Evolutionary conservation across 2,797 vertebrate species (phyloP).

Genomic region (Pipistrellus kuhlii): DNA sequence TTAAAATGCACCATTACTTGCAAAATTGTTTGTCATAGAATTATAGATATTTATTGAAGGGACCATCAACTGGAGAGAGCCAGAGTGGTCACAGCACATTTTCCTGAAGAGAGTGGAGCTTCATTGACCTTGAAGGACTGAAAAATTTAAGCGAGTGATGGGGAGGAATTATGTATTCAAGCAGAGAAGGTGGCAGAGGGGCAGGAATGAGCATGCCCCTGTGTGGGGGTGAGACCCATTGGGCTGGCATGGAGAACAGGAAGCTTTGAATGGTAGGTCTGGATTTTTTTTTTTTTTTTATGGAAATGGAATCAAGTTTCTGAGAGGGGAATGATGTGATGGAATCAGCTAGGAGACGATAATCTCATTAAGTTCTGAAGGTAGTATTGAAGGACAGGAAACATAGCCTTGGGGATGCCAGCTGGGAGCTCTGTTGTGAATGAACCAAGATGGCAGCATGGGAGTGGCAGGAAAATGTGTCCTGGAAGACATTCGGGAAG

Average conservation of each 20-base stretch:
- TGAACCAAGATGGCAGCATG: neutral
- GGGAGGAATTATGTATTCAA: neutral
- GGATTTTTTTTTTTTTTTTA: neutral
- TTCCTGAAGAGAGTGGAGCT: neutral
- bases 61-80: neutral
- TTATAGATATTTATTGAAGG: neutral
- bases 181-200: neutral
- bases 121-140: neutral
- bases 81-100: neutral
- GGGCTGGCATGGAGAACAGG: neutral
- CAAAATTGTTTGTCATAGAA: neutral
- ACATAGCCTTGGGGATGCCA: neutral
- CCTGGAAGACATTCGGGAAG: neutral
- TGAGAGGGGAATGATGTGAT: neutral
- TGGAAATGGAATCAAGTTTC: neutral
- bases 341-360: neutral
- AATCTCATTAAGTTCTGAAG: neutral
- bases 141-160: neutral
- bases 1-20: neutral
- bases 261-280: neutral
- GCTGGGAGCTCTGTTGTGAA: accelerated
- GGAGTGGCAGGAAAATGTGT: neutral
- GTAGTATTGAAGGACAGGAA: neutral
- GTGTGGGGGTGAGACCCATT: conserved; percentile 15
- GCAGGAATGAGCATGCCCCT: neutral